phyloP scores from a whole-genome alignment of 2,888 invertebrate genomes.

The Chironomus tentans region DNA sequence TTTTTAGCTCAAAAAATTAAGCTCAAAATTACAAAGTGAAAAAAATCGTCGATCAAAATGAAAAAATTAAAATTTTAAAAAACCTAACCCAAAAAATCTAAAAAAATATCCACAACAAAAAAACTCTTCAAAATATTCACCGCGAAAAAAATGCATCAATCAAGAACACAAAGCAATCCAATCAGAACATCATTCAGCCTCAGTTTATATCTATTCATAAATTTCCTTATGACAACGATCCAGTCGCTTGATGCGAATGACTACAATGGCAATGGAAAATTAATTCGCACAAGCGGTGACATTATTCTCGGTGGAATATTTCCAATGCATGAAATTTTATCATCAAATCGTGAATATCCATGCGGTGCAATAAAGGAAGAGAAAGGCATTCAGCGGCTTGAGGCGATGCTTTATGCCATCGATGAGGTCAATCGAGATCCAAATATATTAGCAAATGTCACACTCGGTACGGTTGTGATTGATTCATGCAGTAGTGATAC shows the following conservation, averaged over 20 bases:
- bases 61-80: no score
- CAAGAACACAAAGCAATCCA: not conserved
- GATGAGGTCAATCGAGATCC: constrained; percentile 53
- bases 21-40: no score
- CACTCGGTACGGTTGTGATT: constrained; percentile 50
- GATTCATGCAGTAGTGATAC: constrained; percentile 58
- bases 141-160: no score
- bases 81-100: no score
- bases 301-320: constrained; percentile 59
- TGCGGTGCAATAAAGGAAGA: constrained; percentile 54
- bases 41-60: no score
- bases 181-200: constrained; percentile 14
- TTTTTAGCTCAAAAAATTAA: no score
- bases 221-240: constrained; percentile 16
- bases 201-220: constrained; percentile 19
- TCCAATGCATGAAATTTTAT: constrained; percentile 55
- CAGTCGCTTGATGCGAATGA: constrained; percentile 11
- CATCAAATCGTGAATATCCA: constrained; percentile 38
- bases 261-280: constrained; percentile 25
- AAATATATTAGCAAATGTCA: constrained; percentile 51
- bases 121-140: no score
- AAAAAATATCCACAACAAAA: no score
- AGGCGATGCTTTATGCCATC: constrained; percentile 58
- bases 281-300: constrained; percentile 47
- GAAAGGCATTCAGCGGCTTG: constrained; percentile 59